Percentiles rank a stretch among this genome's conserved stretches.
Evolutionary conservation across 2,888 invertebrate species (phyloP).

Genomic region (Anoplius nigerrimus): DNA sequence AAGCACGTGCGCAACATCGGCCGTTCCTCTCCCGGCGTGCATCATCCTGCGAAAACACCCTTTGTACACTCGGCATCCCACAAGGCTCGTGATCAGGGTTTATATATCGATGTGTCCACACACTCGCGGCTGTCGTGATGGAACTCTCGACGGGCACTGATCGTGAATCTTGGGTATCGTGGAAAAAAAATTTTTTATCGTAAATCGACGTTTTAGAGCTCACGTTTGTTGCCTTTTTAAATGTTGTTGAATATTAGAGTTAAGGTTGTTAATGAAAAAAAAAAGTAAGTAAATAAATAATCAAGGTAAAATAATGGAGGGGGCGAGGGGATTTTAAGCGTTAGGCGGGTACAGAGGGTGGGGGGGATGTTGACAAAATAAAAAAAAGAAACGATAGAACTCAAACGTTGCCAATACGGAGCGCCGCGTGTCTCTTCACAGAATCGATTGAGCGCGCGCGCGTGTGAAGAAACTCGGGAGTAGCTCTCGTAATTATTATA

Average conservation of each 20-base stretch:
- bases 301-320: no score
- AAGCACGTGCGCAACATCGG: constrained; percentile 1
- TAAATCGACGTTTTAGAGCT: constrained; percentile 47
- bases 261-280: constrained; percentile 52
- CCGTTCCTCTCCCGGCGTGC: background rate
- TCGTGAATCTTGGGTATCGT: constrained; percentile 39
- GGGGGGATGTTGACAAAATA: no score
- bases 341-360: no score
- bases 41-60: background rate
- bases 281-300: constrained; percentile 10
- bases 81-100: constrained; percentile 56
- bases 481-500: constrained; percentile 12
- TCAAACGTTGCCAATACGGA: constrained; percentile 53
- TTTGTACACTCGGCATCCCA: constrained; percentile 11
- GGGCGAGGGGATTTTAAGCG: no score
- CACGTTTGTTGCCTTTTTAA: constrained; percentile 57
- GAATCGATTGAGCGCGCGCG: constrained; percentile 16
- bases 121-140: constrained; percentile 16
- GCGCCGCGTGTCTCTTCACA: no score
- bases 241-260: constrained; percentile 56
- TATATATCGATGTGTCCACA: no score
- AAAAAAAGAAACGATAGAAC: constrained; percentile 41
- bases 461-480: constrained; percentile 3
- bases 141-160: constrained; percentile 42
- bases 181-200: constrained; percentile 25